Percentiles rank a stretch among this genome's conserved stretches.
Evolutionary conservation across 2,888 invertebrate species (phyloP).

Genomic region (Himalopsyche kuldschensis): DNA sequence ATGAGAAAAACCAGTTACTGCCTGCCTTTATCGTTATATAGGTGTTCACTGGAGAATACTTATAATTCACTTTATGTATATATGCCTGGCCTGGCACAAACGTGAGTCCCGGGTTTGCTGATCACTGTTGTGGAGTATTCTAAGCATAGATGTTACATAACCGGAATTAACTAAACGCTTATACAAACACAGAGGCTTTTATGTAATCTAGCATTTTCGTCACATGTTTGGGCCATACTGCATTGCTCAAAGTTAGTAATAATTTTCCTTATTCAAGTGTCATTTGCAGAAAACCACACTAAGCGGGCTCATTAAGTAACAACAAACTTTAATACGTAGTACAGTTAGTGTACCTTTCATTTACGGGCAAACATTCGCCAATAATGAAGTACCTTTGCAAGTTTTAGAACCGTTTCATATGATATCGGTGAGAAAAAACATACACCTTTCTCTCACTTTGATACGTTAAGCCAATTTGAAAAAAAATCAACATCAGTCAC

Average conservation of each 20-base stretch:
- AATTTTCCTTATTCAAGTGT: not conserved
- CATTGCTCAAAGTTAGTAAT: not conserved
- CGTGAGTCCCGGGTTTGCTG: too few species aligned
- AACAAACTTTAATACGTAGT: not conserved
- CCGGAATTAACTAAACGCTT: not conserved
- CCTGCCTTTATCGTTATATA: too few species aligned
- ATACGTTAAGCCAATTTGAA: too few species aligned
- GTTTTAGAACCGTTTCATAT: not conserved
- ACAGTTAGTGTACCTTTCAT: not conserved
- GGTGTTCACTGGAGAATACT: too few species aligned
- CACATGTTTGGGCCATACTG: not conserved
- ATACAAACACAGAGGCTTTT: not conserved
- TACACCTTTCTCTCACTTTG: too few species aligned
- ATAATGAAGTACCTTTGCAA: not conserved
- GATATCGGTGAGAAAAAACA: not conserved
- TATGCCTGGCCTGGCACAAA: too few species aligned
- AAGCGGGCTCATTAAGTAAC: not conserved
- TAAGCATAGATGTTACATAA: not conserved
- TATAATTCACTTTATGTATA: too few species aligned
- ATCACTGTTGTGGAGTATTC: too few species aligned
- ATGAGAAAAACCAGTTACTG: too few species aligned
- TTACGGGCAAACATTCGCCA: not conserved
- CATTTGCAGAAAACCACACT: not conserved
- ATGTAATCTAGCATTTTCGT: not conserved
- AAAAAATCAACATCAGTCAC: too few species aligned